A percentile compares a stretch with the other conserved stretches of the same genome.
Conservation (phyloP, 2,113 vertebrate species). For the Urocolius indicus region DNA sequence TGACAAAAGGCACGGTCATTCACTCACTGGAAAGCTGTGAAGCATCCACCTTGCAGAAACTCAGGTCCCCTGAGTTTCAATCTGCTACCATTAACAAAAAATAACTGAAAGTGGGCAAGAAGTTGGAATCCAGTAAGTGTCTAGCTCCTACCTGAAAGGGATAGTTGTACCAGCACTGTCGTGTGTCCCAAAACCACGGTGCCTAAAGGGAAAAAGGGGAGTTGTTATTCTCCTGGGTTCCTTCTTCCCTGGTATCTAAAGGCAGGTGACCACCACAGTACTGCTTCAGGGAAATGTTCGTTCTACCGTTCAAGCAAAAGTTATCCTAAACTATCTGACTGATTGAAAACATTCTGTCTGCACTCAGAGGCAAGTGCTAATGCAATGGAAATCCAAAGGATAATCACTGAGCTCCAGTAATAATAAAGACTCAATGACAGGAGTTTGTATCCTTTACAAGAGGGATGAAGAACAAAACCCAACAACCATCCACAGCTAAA, state of each 20-base stretch:
- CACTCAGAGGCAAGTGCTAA: neutral
- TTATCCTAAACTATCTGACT: neutral
- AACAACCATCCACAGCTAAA: neutral
- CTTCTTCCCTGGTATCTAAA: neutral
- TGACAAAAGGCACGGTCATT: neutral
- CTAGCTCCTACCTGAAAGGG: slow-evolving; percentile 89
- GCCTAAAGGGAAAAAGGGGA: slow-evolving; percentile 73
- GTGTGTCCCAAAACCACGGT: slow-evolving; percentile 95
- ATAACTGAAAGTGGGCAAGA: neutral
- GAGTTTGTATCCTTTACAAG: neutral
- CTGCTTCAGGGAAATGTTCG: neutral
- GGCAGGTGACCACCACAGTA: neutral
- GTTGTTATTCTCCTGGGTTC: neutral
- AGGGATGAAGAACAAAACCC: neutral
- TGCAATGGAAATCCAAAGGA: neutral
- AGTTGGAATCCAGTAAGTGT: neutral
- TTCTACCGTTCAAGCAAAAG: neutral
- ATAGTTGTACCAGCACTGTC: slow-evolving; percentile 95
- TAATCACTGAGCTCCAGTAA: neutral
- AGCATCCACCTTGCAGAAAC: neutral
- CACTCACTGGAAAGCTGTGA: neutral
- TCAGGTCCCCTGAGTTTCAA: neutral
- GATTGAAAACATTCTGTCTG: neutral
- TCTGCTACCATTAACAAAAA: neutral
- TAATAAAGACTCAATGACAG: neutral